A percentile compares a stretch with the other conserved stretches of the same genome.
Evolutionary conservation across 2,888 invertebrate genomes (phyloP).

Genomic region (Ephialtes manifestator): DNA sequence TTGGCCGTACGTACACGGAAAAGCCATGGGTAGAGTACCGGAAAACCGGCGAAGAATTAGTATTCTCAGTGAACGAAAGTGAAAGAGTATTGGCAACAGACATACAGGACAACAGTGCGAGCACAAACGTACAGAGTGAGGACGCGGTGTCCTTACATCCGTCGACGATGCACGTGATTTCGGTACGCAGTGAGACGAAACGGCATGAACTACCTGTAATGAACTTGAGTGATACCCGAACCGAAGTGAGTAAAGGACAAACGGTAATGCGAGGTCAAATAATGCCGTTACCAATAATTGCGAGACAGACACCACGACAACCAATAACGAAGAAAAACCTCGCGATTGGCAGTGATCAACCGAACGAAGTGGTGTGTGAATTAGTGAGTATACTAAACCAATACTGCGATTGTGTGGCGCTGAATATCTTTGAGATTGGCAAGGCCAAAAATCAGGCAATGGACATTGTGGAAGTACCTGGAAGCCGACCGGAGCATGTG

Average conservation of each 20-base stretch:
- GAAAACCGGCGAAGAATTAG: not conserved
- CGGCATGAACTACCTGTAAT: not conserved
- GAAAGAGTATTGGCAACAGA: not conserved
- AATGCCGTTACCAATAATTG: not conserved
- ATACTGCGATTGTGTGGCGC: not conserved
- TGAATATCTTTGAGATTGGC: too few species aligned
- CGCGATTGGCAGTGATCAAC: constrained; percentile 12
- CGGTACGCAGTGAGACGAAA: not conserved
- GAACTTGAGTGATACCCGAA: not conserved
- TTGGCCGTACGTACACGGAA: not conserved
- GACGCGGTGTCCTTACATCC: not conserved
- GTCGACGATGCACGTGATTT: not conserved
- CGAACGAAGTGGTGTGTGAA: constrained; percentile 18
- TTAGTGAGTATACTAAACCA: not conserved
- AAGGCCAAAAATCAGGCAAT: not conserved
- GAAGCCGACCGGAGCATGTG: not conserved
- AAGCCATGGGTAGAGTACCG: not conserved
- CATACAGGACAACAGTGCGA: too few species aligned
- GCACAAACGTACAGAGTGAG: not conserved
- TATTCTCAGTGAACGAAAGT: not conserved
- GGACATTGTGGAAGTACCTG: not conserved
- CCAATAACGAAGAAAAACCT: constrained; percentile 3
- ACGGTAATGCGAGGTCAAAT: not conserved
- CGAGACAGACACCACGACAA: not conserved
- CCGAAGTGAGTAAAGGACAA: not conserved